Evolutionary conservation across 2,113 vertebrate genomes (phyloP).

Genomic region (Neoarius graeffei): DNA sequence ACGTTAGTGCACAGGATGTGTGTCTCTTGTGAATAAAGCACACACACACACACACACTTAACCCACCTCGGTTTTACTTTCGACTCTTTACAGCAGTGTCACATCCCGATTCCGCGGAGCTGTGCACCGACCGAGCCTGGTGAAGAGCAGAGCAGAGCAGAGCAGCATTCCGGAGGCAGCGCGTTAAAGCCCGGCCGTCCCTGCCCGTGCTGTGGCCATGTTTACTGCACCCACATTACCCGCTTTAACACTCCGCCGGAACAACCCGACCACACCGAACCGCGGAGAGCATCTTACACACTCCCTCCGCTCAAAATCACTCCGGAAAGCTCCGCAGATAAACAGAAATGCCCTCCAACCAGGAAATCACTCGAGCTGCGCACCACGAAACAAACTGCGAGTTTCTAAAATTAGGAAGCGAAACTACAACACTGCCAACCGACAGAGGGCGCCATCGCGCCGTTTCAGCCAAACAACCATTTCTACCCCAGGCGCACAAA

Average conservation of each 20-base stretch:
- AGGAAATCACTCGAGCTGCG: constrained; percentile 7
- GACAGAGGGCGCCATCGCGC: neutral
- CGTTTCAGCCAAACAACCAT: neutral
- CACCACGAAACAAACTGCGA: constrained; percentile 21
- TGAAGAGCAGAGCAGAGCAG: too few species aligned
- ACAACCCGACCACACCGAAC: neutral
- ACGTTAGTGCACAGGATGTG: neutral
- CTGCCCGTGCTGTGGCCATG: neutral
- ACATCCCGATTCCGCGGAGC: neutral
- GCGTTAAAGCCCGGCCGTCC: neutral
- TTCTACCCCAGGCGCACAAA: neutral
- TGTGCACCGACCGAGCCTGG: too few species aligned
- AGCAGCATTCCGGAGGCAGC: neutral
- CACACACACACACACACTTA: neutral
- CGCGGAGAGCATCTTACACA: neutral
- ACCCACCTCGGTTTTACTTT: neutral
- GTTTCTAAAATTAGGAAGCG: constrained; percentile 31
- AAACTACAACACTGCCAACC: neutral
- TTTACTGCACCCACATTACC: neutral
- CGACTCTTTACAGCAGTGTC: neutral
- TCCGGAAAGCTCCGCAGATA: neutral
- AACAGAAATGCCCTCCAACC: neutral
- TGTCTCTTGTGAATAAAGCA: neutral
- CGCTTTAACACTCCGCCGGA: neutral
- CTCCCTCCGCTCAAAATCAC: neutral